Conservation (phyloP, 2,888 invertebrate species). For the Drosophila stalkeri region DNA sequence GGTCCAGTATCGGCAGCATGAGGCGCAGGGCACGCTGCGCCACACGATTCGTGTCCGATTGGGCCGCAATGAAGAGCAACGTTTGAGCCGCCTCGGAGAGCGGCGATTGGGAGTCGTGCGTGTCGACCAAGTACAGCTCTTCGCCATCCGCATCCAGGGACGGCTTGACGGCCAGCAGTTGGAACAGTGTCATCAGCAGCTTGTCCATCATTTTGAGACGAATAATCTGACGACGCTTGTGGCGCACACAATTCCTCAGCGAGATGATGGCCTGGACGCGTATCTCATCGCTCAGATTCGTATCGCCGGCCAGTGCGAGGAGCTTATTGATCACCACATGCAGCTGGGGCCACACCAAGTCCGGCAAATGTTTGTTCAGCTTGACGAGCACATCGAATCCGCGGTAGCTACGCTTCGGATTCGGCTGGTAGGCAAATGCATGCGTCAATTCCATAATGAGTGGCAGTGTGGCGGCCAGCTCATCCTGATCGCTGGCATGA, state of each 20-base stretch:
- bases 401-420: conserved; percentile 11
- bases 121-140: not conserved
- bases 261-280: conserved; percentile 1
- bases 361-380: conserved; percentile 7
- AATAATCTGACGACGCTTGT: not conserved
- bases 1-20: not conserved
- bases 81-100: conserved; percentile 7
- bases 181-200: conserved; percentile 7
- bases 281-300: not conserved
- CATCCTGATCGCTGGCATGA: not conserved
- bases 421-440: conserved; percentile 3
- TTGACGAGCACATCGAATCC: conserved; percentile 7
- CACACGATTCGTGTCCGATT: conserved; percentile 13
- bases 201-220: conserved; percentile 14
- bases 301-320: not conserved
- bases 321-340: not conserved
- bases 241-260: not conserved
- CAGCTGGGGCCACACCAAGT: conserved; percentile 1
- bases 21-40: conserved; percentile 11
- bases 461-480: conserved; percentile 1
- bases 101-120: not conserved
- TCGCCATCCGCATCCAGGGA: conserved; percentile 3
- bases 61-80: conserved; percentile 1
- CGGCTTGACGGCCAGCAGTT: conserved; percentile 5
- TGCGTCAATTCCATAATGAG: not conserved